Percentiles rank a stretch among this genome's conserved stretches.
Evolutionary conservation across 1,140 invertebrate species (phyloP).

Genomic region (Lordiphosa clarofinis): DNA sequence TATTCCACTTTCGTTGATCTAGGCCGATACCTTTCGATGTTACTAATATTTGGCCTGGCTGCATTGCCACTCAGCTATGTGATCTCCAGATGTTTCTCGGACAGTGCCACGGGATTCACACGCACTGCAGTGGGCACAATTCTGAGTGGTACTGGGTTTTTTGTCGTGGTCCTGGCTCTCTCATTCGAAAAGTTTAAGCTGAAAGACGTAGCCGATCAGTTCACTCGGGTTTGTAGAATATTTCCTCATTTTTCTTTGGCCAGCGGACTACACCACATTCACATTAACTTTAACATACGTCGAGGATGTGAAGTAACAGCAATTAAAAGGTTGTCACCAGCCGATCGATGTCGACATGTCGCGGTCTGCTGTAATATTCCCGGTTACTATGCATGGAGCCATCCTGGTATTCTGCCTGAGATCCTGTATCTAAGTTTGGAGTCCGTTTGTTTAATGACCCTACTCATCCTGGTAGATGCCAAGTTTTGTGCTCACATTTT

Average conservation of each 20-base stretch:
- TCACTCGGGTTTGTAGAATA: conserved; percentile 84
- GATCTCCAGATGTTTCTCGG: conserved; percentile 81
- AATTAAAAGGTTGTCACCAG: background rate
- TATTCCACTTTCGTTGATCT: conserved; percentile 80
- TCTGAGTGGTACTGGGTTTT: conserved; percentile 46
- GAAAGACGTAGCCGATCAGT: conserved; percentile 80
- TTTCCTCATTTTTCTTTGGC: conserved; percentile 87
- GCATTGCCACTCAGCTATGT: conserved; percentile 82
- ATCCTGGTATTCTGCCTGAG: conserved; percentile 49
- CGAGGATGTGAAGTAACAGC: background rate
- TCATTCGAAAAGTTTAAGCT: conserved; percentile 82
- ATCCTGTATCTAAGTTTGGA: conserved; percentile 19
- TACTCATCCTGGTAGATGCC: conserved; percentile 28
- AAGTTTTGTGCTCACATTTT: background rate
- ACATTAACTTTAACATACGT: conserved; percentile 16
- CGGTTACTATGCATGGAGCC: conserved; percentile 39
- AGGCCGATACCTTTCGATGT: conserved; percentile 77
- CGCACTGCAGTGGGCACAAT: conserved; percentile 84
- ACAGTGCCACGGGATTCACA: conserved; percentile 86
- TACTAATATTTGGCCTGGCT: conserved; percentile 80
- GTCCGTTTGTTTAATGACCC: conserved; percentile 14
- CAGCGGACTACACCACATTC: conserved; percentile 17
- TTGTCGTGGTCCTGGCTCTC: conserved; percentile 82
- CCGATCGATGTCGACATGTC: background rate
- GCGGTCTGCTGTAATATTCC: conserved; percentile 54